Evolutionary conservation across 2,797 vertebrate species (phyloP), one percentile per base, ranked within the genome.

Genomic region (Poeciliopsis presidionis): DNA sequence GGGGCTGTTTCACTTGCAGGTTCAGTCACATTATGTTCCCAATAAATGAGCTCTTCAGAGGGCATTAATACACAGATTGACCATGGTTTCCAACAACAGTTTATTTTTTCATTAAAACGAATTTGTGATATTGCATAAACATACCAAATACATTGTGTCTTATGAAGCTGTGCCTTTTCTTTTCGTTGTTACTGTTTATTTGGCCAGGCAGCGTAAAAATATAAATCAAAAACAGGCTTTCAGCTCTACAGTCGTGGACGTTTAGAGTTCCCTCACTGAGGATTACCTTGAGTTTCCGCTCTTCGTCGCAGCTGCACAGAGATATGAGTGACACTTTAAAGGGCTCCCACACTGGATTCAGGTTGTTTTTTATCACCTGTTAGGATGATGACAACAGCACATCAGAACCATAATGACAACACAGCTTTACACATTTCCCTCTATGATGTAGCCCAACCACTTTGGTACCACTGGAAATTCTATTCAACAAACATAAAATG

Each of bases 361-460:
- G 95, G 92, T 99, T 98, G 94, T 98, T 98, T 95, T 98, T 99
- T 90, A 99, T 97, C 87, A 98, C 97, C 98, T 99, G 93, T 2
- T 36, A 25, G 63, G 61, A 87, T 46, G 0, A 45, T 53, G 70
- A 76, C 76, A 14, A 78, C 51, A 67, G 46, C 5, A 51, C 45
- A 75, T 3, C 36, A 76, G 41, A 89, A 53, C 59, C 41, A 70
- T 43, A 76, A 28, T n/a, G 51, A 20, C 28, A 74, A 53, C 61
- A 18, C 25, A 71, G 43, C 67, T 71, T 71, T 14, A n/a, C n/a
- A 28, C 5, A 13, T n/a, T 70, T 70, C 39, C 4, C 67, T 7
- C 33, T 65, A 12, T 4, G 63, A 22, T 22, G 18, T 12, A 41
- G 18, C 20, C 36, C 63, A 18, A 22, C 33, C 14, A 7, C 59